Evolutionary conservation across 2,888 invertebrate genomes (phyloP).

Genomic region (Stratiomys singularior): DNA sequence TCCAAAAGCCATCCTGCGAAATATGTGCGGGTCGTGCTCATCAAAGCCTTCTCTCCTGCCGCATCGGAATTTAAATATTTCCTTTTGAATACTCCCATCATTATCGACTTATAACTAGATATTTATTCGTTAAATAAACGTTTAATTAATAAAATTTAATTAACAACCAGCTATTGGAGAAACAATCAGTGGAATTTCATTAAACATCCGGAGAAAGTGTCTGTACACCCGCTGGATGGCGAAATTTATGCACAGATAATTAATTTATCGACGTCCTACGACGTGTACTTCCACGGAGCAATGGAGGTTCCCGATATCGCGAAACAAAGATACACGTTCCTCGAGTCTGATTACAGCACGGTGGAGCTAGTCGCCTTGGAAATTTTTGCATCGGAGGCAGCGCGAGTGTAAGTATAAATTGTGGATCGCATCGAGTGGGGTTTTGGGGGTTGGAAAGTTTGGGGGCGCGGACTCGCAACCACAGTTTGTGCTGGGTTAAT

Average conservation of each 20-base stretch:
- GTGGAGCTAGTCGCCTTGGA: conserved; percentile 71
- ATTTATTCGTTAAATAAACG: conserved; percentile 34
- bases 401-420: conserved; percentile 65
- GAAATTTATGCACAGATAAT: conserved; percentile 81
- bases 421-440: not conserved
- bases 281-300: conserved; percentile 75
- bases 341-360: conserved; percentile 69
- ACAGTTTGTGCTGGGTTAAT: conserved; percentile 5
- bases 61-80: conserved; percentile 19
- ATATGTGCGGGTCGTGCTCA: not conserved
- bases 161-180: conserved; percentile 68
- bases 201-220: conserved; percentile 66
- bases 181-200: conserved; percentile 69
- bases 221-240: conserved; percentile 77
- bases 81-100: conserved; percentile 9
- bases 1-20: not conserved
- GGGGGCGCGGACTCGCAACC: not conserved
- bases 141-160: conserved; percentile 44
- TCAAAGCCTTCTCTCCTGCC: not conserved
- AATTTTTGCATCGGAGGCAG: conserved; percentile 70
- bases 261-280: conserved; percentile 74
- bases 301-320: conserved; percentile 75
- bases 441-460: not conserved
- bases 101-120: conserved; percentile 27
- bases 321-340: conserved; percentile 69